Percentiles rank a stretch among this genome's conserved stretches.
Evolutionary conservation across 2,888 invertebrate genomes (phyloP).

Genomic region (Bellardia pandia): DNA sequence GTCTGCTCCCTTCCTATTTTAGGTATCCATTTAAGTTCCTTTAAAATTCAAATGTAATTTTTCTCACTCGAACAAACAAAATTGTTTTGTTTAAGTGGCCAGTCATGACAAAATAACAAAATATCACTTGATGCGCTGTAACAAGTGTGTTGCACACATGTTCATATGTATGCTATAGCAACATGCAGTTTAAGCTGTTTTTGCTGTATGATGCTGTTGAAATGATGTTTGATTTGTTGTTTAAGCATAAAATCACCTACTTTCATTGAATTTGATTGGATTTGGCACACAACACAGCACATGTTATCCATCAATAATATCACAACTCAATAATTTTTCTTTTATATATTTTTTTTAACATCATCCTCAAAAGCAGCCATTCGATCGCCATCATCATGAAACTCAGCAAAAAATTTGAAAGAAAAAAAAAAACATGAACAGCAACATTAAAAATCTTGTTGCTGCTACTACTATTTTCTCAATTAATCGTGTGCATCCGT

Average conservation of each 20-base stretch:
- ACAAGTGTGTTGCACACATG: not conserved
- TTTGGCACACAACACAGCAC: slow-evolving; percentile 72
- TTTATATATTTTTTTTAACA: slow-evolving; percentile 26
- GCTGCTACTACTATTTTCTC: slow-evolving; percentile 49
- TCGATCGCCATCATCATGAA: slow-evolving; percentile 57
- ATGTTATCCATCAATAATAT: slow-evolving; percentile 72
- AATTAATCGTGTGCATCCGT: slow-evolving; percentile 64
- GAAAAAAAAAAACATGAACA: slow-evolving; percentile 43
- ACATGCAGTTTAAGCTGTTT: slow-evolving; percentile 40
- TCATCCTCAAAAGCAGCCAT: slow-evolving; percentile 52
- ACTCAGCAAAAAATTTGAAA: slow-evolving; percentile 19
- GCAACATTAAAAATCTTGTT: slow-evolving; percentile 52
- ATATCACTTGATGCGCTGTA: not conserved
- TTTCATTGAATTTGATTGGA: slow-evolving; percentile 71
- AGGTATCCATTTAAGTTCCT: too few species aligned
- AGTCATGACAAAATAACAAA: not conserved
- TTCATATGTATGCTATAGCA: slow-evolving; percentile 5
- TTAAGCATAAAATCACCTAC: slow-evolving; percentile 69
- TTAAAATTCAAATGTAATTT: not conserved
- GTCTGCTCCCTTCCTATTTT: too few species aligned
- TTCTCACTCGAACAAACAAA: not conserved
- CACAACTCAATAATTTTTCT: slow-evolving; percentile 66
- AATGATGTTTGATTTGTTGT: slow-evolving; percentile 64
- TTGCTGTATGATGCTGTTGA: slow-evolving; percentile 37
- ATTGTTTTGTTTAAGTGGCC: slow-evolving; percentile 22